phyloP scores from a whole-genome alignment of 2,113 vertebrate species.

The Platysteira castanea region DNA sequence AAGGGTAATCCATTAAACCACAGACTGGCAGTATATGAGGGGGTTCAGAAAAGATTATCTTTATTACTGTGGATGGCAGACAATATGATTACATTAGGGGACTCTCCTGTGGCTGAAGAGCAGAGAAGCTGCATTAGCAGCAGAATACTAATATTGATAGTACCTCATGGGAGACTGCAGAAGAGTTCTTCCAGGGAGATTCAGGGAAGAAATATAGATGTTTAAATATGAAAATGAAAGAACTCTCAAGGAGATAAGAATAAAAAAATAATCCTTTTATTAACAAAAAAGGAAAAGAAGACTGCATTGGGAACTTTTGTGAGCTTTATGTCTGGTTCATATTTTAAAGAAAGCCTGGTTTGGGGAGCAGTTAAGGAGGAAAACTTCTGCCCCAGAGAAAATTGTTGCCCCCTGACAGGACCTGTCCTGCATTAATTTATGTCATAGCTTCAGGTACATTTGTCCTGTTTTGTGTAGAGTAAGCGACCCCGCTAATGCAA shows the following conservation, averaged over 20 bases:
- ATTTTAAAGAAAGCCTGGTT: background rate
- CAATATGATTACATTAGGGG: background rate
- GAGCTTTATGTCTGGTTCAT: background rate
- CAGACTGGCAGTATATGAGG: background rate
- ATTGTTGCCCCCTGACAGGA: background rate
- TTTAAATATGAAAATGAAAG: background rate
- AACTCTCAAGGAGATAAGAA: background rate
- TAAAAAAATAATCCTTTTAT: background rate
- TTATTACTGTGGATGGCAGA: background rate
- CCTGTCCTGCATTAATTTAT: background rate
- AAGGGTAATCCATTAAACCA: background rate
- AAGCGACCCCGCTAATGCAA: background rate
- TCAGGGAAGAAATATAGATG: background rate
- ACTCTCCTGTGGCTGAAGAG: background rate
- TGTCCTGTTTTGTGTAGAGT: background rate
- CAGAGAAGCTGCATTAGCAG: conserved; percentile 11
- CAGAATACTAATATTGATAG: conserved; percentile 23
- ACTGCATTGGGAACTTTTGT: background rate
- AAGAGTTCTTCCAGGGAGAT: background rate
- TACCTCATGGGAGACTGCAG: background rate
- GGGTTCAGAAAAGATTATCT: background rate
- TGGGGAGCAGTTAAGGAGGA: background rate
- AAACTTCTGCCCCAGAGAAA: background rate
- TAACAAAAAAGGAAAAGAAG: background rate
- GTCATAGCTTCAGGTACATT: background rate